Evolutionary conservation across 2,113 vertebrate species (phyloP).

Genomic region (Stigmatopora argus): DNA sequence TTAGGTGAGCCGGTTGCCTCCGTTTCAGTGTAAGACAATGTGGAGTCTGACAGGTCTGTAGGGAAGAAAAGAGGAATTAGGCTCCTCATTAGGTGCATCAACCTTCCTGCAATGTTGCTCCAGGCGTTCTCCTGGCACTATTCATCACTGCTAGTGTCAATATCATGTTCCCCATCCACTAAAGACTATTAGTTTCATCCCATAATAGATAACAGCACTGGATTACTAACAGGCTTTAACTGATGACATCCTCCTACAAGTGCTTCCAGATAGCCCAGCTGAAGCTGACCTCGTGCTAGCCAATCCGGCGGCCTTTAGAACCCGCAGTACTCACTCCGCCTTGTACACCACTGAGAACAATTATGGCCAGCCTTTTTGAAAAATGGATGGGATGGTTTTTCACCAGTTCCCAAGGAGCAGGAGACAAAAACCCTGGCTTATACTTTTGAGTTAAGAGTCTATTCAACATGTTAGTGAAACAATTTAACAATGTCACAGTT

Average conservation of each 20-base stretch:
- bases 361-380: constrained; percentile 74
- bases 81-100: constrained; percentile 3
- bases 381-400: constrained; percentile 68
- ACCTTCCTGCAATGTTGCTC: constrained; percentile 4
- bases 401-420: constrained; percentile 44
- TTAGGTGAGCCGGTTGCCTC: constrained; percentile 91
- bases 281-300: constrained; percentile 23
- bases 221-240: constrained; percentile 18
- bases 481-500: background rate
- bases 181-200: constrained; percentile 15
- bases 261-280: constrained; percentile 31
- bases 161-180: constrained; percentile 14
- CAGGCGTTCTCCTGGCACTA: background rate
- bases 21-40: constrained; percentile 99
- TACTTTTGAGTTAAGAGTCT: constrained; percentile 10
- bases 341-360: constrained; percentile 81
- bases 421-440: constrained; percentile 36
- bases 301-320: constrained; percentile 53
- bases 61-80: constrained; percentile 33
- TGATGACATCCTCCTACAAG: constrained; percentile 28
- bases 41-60: constrained; percentile 95
- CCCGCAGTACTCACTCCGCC: constrained; percentile 64
- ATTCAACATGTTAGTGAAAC: constrained; percentile 6
- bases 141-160: constrained; percentile 3
- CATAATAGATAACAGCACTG: constrained; percentile 13